Evolutionary conservation across 2,797 vertebrate genomes (phyloP), one percentile per base, ranked within the genome.

Genomic region (Eulemur albifrons): DNA sequence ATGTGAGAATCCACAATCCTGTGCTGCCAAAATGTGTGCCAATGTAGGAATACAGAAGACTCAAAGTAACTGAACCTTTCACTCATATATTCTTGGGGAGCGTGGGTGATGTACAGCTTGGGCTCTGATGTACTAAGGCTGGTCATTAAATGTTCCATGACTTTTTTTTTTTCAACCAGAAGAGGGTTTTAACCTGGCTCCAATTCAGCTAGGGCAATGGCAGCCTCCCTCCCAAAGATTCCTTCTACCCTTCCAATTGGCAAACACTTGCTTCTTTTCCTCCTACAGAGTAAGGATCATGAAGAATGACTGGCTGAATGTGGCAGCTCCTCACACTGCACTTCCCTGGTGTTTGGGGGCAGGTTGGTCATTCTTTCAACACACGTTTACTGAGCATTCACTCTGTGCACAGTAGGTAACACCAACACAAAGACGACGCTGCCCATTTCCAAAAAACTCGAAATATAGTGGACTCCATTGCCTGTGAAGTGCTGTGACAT

Each of bases 101-200:
- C 52, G n/a, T 30, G 89, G 70, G 63, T 87, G 91, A 95, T 43
- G 57, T 10, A 48, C 84, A 75, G 73, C 32, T 61, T 45, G 38
- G 54, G 52, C 69, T 96, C 90, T 92, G 65, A 86, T 52, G 87
- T 15, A 57, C 70, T 88, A 52, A 88, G 38, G 45, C 72, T 82
- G n/a, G 88, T 75, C 84, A 95, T 95, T 92, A 97, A 97, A 96
- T 97, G 77, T 97, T 97, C 97, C 93, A 92, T 86, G 94, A 79
- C 83, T 67, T 85, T 70, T 77, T 38, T 43, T 9, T 43, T 95
- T 94, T 43, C 0, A 94, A 89, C 76, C 76, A 63, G 59, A 92
- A 95, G 52, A 70, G n/a, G 40, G 81, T 96, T 95, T 94, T 85
- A 90, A 65, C 35, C 69, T 98, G 97, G 97, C 94, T 96, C 21